phyloP scores from a whole-genome alignment of 2,797 vertebrate species.

The Spea hammondii region DNA sequence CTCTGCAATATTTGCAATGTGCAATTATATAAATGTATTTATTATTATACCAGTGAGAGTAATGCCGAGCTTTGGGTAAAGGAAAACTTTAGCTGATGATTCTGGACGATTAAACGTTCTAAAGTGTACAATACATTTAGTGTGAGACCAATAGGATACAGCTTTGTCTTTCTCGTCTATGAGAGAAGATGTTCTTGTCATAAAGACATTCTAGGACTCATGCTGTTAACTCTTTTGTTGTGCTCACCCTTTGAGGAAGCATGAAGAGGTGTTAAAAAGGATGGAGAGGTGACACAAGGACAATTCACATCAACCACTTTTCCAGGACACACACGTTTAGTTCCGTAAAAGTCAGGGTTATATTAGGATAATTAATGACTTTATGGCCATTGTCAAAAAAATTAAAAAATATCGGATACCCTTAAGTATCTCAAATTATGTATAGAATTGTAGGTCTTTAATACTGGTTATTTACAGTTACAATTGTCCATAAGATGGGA shows the following conservation, averaged over 20 bases:
- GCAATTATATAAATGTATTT: too few species aligned
- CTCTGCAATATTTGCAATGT: too few species aligned
- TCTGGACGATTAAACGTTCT: too few species aligned
- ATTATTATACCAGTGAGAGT: too few species aligned
- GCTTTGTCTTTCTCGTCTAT: not conserved
- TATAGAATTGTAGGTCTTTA: too few species aligned
- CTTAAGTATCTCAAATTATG: too few species aligned
- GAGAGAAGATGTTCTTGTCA: not conserved
- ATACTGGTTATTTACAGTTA: too few species aligned
- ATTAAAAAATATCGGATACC: too few species aligned
- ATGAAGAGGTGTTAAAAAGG: not conserved
- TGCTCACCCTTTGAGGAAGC: not conserved
- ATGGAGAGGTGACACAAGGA: not conserved
- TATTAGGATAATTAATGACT: not conserved
- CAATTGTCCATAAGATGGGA: too few species aligned
- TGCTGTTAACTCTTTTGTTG: not conserved
- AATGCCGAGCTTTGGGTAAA: too few species aligned
- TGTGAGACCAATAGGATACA: not conserved
- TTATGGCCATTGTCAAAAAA: not conserved
- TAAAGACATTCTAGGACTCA: not conserved
- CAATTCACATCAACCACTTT: not conserved
- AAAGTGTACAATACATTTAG: slow-evolving; percentile 20
- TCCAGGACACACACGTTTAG: not conserved
- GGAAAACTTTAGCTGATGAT: too few species aligned
- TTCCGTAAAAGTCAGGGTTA: not conserved